phyloP scores from a whole-genome alignment of 2,888 invertebrate genomes.

The Plagodis pulveraria region DNA sequence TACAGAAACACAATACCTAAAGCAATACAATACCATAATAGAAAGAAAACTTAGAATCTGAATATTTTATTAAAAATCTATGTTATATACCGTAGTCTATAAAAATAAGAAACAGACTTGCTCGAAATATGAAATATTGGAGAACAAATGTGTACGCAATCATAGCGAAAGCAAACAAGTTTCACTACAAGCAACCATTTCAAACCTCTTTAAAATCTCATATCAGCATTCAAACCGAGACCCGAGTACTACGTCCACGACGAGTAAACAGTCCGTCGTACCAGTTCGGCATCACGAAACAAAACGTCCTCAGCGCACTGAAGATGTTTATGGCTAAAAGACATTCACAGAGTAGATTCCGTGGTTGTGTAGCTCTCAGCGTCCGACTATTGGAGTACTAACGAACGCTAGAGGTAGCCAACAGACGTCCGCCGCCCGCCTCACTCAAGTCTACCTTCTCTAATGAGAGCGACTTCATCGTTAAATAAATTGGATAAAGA shows the following conservation, averaged over 20 bases:
- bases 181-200: background rate
- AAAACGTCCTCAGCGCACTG: slow-evolving; percentile 29
- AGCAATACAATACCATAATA: no score
- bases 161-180: background rate
- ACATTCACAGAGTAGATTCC: slow-evolving; percentile 45
- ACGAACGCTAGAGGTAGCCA: slow-evolving; percentile 60
- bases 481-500: slow-evolving; percentile 85
- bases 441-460: slow-evolving; percentile 52
- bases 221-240: slow-evolving; percentile 11
- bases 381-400: slow-evolving; percentile 50
- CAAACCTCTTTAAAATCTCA: slow-evolving; percentile 5
- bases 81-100: no score
- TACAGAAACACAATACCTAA: no score
- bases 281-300: slow-evolving; percentile 31
- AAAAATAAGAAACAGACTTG: background rate
- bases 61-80: no score
- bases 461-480: slow-evolving; percentile 82
- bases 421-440: slow-evolving; percentile 55
- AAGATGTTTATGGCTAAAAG: slow-evolving; percentile 53
- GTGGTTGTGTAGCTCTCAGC: slow-evolving; percentile 42
- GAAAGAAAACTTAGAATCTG: no score
- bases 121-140: background rate
- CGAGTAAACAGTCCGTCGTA: slow-evolving; percentile 28
- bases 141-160: background rate
- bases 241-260: slow-evolving; percentile 14